A percentile compares a stretch with the other conserved stretches of the same genome.
phyloP scores from a whole-genome alignment of 2,797 vertebrate species.

The Rhincodon typus region DNA sequence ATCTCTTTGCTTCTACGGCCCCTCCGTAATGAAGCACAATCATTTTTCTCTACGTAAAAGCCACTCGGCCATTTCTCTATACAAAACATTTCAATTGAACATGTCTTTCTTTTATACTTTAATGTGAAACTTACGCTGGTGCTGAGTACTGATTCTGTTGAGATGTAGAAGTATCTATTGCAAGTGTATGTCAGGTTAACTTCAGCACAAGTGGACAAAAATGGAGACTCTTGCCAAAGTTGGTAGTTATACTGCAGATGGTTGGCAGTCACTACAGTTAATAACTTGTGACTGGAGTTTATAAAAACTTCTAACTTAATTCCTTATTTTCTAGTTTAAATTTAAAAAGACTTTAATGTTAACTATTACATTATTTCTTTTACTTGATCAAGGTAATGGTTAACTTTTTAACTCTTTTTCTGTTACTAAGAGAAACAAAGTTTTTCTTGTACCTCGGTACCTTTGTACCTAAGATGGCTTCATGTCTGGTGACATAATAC shows the following conservation, averaged over 20 bases:
- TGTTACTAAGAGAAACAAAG: no score
- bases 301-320: neutral
- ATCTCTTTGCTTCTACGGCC: neutral
- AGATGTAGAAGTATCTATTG: neutral
- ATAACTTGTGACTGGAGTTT: neutral
- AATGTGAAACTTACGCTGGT: neutral
- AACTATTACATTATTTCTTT: no score
- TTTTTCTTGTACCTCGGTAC: no score
- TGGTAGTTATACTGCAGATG: neutral
- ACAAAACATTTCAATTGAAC: neutral
- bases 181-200: neutral
- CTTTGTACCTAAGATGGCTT: no score
- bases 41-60: neutral
- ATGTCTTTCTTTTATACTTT: neutral
- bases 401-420: no score
- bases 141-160: neutral
- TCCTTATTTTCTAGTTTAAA: no score
- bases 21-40: neutral
- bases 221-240: neutral
- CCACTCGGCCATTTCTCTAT: neutral
- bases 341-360: no score
- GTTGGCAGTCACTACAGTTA: no score
- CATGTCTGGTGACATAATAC: no score
- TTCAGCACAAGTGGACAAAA: neutral
- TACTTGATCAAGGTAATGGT: no score